These are phyloP conservation scores for Thaumetopoea pityocampa DNA, from an alignment of 1,140 invertebrate genomes.

Conservation along the genomic window DNA sequence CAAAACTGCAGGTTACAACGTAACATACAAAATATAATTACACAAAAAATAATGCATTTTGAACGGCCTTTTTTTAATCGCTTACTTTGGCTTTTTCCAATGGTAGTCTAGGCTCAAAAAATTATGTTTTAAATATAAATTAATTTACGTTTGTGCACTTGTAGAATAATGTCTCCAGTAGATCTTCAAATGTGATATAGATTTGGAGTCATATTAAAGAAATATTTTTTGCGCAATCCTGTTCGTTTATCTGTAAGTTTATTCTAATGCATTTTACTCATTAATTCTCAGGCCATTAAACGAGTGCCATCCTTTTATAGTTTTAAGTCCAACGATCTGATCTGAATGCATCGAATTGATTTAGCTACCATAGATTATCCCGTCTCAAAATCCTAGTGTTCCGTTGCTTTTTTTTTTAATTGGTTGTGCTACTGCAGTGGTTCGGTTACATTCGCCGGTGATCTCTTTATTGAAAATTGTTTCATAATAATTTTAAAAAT, in stretches of 20 bases:
- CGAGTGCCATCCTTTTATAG: slow-evolving; percentile 73
- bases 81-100: too few species aligned
- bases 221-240: slow-evolving; percentile 1
- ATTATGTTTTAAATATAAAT: too few species aligned
- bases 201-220: neutral
- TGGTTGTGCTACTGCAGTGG: slow-evolving; percentile 51
- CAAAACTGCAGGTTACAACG: too few species aligned
- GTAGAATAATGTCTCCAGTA: too few species aligned
- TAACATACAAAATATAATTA: too few species aligned
- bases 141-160: too few species aligned
- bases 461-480: slow-evolving; percentile 52
- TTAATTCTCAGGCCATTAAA: slow-evolving; percentile 74
- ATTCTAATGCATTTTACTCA: slow-evolving; percentile 73
- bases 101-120: too few species aligned
- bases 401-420: slow-evolving; percentile 25
- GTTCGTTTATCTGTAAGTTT: slow-evolving; percentile 48
- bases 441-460: slow-evolving; percentile 35
- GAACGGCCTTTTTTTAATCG: too few species aligned
- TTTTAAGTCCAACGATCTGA: slow-evolving; percentile 64
- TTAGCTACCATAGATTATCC: slow-evolving; percentile 12
- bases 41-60: too few species aligned
- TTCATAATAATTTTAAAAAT: slow-evolving; percentile 34
- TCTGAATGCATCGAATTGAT: slow-evolving; percentile 52
- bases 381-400: slow-evolving; percentile 3
- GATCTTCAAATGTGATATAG: too few species aligned